Base-by-base conservation (phyloP, 2,113 vertebrate species). In the Limnothrissa miodon region DNA sequence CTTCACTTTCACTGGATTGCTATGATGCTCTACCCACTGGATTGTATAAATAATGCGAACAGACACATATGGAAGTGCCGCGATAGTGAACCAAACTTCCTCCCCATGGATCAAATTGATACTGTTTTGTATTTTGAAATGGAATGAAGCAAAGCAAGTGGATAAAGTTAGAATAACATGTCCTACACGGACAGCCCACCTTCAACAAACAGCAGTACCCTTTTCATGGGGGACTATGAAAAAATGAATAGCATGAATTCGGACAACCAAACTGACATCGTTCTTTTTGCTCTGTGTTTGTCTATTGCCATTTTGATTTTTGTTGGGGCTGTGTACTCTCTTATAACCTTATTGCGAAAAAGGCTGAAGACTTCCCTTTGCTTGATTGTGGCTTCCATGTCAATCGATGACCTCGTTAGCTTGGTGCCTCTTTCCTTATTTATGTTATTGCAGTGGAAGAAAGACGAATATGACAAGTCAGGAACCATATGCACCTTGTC, bases 361-460 rank as follows among this genome's bases (percentile, higher is more conserved):
- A 95, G 93, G 81, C 92, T 87, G 51, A 95, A 93, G 87, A 97
- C 94, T 59, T 93, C 94, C 0, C 82, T 99, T 80, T 96, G 96
- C 29, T 86, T 97, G 87, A 95, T 99, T 0, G 96, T 99, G 90
- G 96, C 96, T 78, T 97, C 96, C 48, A 93, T 98, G 94, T 96
- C 96, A 1, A 89, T 96, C 89, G 98, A 98, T 74, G 98, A 99
- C 88, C 93, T 99, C 80, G 90, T 98, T 85, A 96, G 96, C 45
- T 89, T 96, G 82, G 92, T 95, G 33, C 95, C 98, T 0, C 93
- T 95, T 78, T 94, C 94, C 74, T 90, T 99, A 79, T 97, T 98
- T 90, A 91, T 97, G 94, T 81, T 96, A 82, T 85, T 90, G 0
- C 98, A 97, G 90, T 97, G 97, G 98, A 93, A 94, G 11, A 70